phyloP scores from a whole-genome alignment of 2,113 vertebrate genomes.

The Montifringilla adamsi region DNA sequence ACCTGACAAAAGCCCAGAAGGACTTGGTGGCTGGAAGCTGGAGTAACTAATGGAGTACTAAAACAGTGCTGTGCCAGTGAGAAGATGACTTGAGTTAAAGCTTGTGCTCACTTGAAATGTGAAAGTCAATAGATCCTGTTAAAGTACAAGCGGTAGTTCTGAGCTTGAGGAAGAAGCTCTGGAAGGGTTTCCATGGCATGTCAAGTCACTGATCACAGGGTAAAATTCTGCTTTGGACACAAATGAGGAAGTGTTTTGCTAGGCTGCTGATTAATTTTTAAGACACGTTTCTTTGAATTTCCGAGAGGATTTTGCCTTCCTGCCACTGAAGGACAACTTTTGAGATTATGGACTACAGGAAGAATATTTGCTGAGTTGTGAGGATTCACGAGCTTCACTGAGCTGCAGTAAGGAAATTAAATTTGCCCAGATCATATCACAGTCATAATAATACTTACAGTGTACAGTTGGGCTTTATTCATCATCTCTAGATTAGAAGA shows the following conservation, averaged over 20 bases:
- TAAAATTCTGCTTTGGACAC: not conserved
- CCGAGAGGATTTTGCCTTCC: not conserved
- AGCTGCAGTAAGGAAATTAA: not conserved
- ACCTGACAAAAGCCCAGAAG: not conserved
- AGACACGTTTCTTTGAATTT: not conserved
- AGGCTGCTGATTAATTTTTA: not conserved
- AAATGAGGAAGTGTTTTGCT: not conserved
- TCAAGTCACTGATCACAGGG: not conserved
- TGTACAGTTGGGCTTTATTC: not conserved
- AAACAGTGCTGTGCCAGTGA: not conserved
- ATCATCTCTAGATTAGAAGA: not conserved
- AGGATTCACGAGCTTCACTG: not conserved
- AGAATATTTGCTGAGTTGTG: not conserved
- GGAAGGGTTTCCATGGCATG: not conserved
- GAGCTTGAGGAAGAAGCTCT: not conserved
- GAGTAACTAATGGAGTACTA: not conserved
- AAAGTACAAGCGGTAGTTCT: not conserved
- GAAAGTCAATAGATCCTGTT: not conserved
- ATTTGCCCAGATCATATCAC: not conserved
- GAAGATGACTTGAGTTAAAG: not conserved
- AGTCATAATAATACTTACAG: not conserved
- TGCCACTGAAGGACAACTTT: not conserved
- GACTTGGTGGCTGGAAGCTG: not conserved
- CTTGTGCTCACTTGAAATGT: not conserved
- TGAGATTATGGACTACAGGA: not conserved